Conservation (phyloP, 2,797 vertebrate genomes). For the Galaxias olidus region DNA sequence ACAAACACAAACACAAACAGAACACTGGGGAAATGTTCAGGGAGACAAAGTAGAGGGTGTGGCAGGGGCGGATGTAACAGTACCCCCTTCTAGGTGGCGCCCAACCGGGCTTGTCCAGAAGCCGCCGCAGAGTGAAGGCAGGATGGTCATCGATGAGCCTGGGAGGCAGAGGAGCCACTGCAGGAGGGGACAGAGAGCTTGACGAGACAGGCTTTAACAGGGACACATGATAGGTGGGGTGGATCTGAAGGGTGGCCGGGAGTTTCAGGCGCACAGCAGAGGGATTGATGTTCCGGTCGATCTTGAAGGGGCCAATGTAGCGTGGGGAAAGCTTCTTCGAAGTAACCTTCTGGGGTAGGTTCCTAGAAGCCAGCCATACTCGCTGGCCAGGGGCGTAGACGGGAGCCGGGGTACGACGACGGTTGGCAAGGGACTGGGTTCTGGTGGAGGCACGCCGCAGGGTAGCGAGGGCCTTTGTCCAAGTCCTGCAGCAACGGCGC, state of each 20-base stretch:
- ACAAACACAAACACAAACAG: too few species aligned
- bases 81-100: neutral
- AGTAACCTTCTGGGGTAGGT: too few species aligned
- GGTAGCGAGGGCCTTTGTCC: neutral
- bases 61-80: too few species aligned
- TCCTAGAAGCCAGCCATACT: neutral
- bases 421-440: too few species aligned
- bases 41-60: too few species aligned
- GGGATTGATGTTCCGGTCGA: neutral
- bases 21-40: too few species aligned
- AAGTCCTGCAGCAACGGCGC: neutral
- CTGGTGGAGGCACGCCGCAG: neutral
- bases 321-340: neutral
- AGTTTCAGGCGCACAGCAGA: conserved; percentile 1
- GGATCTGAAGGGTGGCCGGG: neutral
- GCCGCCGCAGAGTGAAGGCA: neutral
- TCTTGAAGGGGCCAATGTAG: neutral
- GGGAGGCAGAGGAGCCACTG: neutral
- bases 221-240: conserved; percentile 10
- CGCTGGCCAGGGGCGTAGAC: too few species aligned
- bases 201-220: neutral
- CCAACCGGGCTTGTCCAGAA: neutral
- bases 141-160: neutral
- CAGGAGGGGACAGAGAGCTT: neutral
- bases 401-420: too few species aligned